Evolutionary conservation across 1,140 invertebrate species (phyloP).

Genomic region (Drosophila sucinea): DNA sequence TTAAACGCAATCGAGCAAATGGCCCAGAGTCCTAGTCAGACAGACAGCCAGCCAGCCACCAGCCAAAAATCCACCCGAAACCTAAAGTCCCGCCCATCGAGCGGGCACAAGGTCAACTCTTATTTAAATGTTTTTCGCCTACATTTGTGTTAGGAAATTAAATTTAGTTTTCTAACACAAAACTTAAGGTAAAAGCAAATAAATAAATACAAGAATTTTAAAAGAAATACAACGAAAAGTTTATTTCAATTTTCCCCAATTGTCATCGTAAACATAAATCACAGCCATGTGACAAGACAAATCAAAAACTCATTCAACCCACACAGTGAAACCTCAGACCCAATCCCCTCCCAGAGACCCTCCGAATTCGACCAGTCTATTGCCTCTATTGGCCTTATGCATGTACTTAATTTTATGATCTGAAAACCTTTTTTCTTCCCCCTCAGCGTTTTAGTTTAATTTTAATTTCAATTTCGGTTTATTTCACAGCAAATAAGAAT

Average conservation of each 20-base stretch:
- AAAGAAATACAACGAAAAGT: conserved; percentile 16
- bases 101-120: conserved; percentile 54
- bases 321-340: conserved; percentile 27
- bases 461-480: conserved; percentile 54
- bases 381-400: conserved; percentile 9
- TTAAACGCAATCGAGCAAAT: conserved; percentile 66
- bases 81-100: conserved; percentile 16
- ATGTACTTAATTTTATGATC: conserved; percentile 66
- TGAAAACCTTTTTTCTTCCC: conserved; percentile 23
- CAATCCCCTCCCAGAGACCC: conserved; percentile 5
- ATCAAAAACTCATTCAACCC: conserved; percentile 53
- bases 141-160: conserved; percentile 36
- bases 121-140: conserved; percentile 47
- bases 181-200: conserved; percentile 31
- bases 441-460: conserved; percentile 37
- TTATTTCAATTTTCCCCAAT: conserved; percentile 36
- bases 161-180: conserved; percentile 18
- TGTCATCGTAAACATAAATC: conserved; percentile 67
- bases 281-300: conserved; percentile 37
- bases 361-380: not conserved
- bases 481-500: conserved; percentile 5
- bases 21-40: conserved; percentile 41
- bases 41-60: not conserved
- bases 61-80: conserved; percentile 24
- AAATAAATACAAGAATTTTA: conserved; percentile 22